Conservation (phyloP, 1,140 invertebrate species). For the Papilio xuthus region DNA sequence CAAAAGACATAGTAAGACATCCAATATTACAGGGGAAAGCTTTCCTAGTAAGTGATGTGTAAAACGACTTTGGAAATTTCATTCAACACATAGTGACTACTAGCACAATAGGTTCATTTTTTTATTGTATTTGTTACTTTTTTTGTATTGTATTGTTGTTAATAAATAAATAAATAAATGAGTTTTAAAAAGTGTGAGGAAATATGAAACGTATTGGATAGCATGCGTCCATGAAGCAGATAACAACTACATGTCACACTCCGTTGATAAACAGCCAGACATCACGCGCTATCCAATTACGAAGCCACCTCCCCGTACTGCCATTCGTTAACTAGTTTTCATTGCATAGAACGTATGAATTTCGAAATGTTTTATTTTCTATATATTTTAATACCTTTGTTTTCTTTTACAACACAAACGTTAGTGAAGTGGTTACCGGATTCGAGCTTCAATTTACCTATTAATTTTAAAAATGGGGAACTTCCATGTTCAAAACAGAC, state of each 20-base stretch:
- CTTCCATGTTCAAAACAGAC: constrained; percentile 69
- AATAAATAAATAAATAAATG: background rate
- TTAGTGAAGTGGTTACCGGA: constrained; percentile 67
- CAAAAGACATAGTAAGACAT: background rate
- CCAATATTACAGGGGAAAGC: background rate
- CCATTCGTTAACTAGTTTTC: constrained; percentile 54
- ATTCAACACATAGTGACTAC: background rate
- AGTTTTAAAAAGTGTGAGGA: background rate
- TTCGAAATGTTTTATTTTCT: constrained; percentile 47
- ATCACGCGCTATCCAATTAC: constrained; percentile 69
- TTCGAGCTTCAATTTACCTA: constrained; percentile 64
- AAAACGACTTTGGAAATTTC: background rate
- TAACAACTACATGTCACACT: constrained; percentile 53
- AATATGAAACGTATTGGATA: constrained; percentile 44
- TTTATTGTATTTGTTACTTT: background rate
- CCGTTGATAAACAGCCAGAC: constrained; percentile 63
- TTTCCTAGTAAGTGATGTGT: background rate
- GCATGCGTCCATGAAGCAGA: constrained; percentile 45
- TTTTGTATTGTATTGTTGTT: background rate
- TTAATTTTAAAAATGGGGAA: constrained; percentile 62
- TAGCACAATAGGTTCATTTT: background rate
- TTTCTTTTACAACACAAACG: constrained; percentile 46
- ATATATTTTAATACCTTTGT: constrained; percentile 46
- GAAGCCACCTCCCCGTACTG: constrained; percentile 50
- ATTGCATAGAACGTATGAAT: constrained; percentile 44